Evolutionary conservation across 2,888 invertebrate genomes (phyloP), one percentile per base, ranked within the genome.

Genomic region (Rapana venosa): DNA sequence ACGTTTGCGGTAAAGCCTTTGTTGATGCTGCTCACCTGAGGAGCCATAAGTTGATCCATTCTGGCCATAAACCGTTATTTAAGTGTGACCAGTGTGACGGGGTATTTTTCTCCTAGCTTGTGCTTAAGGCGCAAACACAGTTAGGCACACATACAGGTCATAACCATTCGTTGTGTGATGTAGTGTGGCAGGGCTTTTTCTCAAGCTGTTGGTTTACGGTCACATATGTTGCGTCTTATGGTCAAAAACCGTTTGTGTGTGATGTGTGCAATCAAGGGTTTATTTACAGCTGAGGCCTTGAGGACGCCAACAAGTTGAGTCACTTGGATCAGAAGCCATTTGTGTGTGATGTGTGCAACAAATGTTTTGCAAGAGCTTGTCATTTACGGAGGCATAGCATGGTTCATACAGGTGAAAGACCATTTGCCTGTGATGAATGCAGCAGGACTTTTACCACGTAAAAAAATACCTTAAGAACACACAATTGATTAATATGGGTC

Each of bases 121-220:
- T 47, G 20, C n/a, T 74, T 87, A 32, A n/a, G n/a, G n/a, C 35
- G 36, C 2, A 74, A 26, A 70, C 87, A 87, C 77, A 77, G 30
- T 20, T 30, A 32, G 77, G 77, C 26, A 15, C 87, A n/a, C 56
- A n/a, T 35, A 26, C 87, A 0, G 87, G 87, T 87, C 30, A 70
- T 8, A 70, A 32, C 87, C 87, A 1, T 77, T 77, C 47, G 47
- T n/a, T 87, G 47, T 87, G 87, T n/a, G 77, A 87, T 56, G 36
- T 87, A n/a, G 74, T 87, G 87, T 47, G 35, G 36, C 36, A 87
- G 47, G 77, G 36, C 77, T 11, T 87, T 87, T 35, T 77, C 47
- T 4, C n/a, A 77, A n/a, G 74, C 74, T n/a, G 15, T 8, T 8
- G 17, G 15, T 17, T 30, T 77, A 8, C 47, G 56, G 77, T 77